phyloP scores from a whole-genome alignment of 2,113 vertebrate genomes.

The Glaucomys volans region DNA sequence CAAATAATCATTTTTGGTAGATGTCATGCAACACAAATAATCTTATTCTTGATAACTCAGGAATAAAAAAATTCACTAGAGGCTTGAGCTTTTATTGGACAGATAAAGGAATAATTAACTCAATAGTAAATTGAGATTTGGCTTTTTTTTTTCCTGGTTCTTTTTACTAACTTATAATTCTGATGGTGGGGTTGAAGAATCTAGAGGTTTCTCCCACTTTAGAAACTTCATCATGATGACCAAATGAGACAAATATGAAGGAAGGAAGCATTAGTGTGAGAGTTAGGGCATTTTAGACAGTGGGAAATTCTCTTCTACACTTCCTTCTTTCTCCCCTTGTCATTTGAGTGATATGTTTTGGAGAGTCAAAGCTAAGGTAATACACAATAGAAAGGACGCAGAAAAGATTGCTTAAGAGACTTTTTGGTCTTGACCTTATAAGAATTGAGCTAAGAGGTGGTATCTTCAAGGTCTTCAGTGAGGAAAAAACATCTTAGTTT shows the following conservation, averaged over 20 bases:
- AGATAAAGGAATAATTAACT: neutral
- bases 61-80: neutral
- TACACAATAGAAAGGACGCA: neutral
- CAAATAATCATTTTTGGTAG: too few species aligned
- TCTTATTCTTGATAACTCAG: neutral
- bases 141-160: too few species aligned
- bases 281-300: neutral
- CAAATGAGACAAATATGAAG: neutral
- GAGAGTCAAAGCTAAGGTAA: neutral
- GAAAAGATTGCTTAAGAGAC: neutral
- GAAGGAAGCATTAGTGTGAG: neutral
- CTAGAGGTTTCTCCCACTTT: neutral
- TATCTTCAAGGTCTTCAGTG: neutral
- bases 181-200: neutral
- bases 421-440: neutral
- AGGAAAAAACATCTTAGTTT: neutral
- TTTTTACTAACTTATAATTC: neutral
- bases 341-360: neutral
- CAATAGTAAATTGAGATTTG: neutral
- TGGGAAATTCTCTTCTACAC: neutral
- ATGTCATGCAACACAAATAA: too few species aligned
- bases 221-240: neutral
- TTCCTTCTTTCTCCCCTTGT: neutral
- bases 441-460: neutral
- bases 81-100: neutral